Conservation (phyloP, 2,797 vertebrate species). For the Tenualosa thibaudeaui region DNA sequence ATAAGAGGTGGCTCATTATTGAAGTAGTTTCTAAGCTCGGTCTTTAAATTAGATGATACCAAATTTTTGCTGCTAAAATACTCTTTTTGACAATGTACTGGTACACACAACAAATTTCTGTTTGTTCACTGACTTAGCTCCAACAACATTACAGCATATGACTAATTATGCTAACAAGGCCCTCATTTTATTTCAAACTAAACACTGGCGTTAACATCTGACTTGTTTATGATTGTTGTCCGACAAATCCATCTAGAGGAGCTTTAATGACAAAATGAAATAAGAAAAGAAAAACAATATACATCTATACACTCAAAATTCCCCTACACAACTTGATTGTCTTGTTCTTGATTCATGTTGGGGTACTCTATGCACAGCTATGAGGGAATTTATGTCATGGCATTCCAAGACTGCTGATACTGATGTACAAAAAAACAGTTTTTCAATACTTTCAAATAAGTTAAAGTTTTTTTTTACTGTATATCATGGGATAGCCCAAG, state of each 20-base stretch:
- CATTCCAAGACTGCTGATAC: background rate
- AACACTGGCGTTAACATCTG: background rate
- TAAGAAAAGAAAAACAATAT: background rate
- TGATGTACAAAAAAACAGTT: background rate
- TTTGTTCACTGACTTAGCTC: background rate
- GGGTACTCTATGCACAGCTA: background rate
- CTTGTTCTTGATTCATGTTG: conserved; percentile 1
- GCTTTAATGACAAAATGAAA: background rate
- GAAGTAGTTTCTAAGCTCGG: background rate
- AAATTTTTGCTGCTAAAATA: background rate
- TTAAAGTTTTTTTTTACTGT: background rate
- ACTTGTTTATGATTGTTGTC: background rate
- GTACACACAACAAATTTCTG: background rate
- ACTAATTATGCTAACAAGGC: background rate
- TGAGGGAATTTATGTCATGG: background rate
- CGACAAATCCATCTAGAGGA: background rate
- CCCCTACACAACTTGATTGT: conserved; percentile 10
- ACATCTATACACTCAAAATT: background rate
- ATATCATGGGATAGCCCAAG: background rate
- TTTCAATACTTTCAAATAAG: background rate
- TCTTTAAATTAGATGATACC: background rate
- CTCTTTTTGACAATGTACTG: background rate
- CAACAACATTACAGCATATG: background rate
- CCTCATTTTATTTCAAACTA: background rate
- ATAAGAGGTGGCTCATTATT: background rate